A percentile compares a stretch with the other conserved stretches of the same genome.
Conservation (phyloP, 2,888 invertebrate species). For the Acleris laterana region DNA sequence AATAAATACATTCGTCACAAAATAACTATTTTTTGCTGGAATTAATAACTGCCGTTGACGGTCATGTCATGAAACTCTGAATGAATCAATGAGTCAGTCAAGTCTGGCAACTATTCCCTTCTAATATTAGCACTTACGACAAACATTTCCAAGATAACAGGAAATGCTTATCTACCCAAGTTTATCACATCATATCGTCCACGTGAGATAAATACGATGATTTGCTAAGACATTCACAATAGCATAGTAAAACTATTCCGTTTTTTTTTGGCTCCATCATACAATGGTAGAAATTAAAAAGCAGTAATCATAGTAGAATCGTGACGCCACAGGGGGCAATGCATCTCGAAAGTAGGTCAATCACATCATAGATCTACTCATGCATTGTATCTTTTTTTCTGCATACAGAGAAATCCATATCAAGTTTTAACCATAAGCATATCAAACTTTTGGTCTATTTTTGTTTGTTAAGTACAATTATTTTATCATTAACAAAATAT, state of each 20-base stretch:
- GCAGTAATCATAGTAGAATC: neutral
- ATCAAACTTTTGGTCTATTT: neutral
- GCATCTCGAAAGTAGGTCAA: conserved; percentile 23
- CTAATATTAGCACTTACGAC: conserved; percentile 11
- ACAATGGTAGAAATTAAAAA: conserved; percentile 5
- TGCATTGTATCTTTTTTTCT: conserved; percentile 21
- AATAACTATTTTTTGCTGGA: no score
- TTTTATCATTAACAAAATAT: no score
- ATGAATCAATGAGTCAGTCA: no score
- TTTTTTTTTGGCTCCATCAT: no score
- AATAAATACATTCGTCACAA: neutral
- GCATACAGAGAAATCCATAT: neutral
- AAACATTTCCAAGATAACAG: neutral
- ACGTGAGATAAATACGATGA: no score
- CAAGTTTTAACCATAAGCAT: neutral
- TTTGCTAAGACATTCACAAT: neutral
- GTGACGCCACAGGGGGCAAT: conserved; percentile 2
- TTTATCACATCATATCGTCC: conserved; percentile 6
- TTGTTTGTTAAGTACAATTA: no score
- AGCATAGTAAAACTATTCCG: neutral
- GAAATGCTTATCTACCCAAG: neutral
- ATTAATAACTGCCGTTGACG: no score
- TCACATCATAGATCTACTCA: conserved; percentile 9
- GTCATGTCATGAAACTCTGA: no score
- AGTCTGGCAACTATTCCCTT: conserved; percentile 1